phyloP scores from a whole-genome alignment of 1,140 invertebrate species.

The Meloidogyne floridensis region DNA sequence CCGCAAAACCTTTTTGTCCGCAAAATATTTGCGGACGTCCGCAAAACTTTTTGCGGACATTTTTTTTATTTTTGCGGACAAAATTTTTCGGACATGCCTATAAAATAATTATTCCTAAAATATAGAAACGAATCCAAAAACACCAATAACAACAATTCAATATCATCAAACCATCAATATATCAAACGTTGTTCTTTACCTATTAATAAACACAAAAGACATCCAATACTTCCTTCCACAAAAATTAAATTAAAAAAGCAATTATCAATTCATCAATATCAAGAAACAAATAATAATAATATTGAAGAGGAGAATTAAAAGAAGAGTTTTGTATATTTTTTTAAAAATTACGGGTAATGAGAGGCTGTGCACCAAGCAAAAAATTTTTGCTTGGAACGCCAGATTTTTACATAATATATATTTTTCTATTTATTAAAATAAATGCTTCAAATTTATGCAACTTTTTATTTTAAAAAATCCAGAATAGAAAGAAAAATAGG shows the following conservation, averaged over 20 bases:
- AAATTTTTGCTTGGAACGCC: too few relatives aligned
- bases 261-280: conserved; percentile 1
- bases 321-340: not conserved
- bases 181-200: not conserved
- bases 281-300: not conserved
- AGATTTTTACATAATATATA: too few relatives aligned
- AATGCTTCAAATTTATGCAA: too few relatives aligned
- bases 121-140: not conserved
- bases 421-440: too few relatives aligned
- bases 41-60: too few relatives aligned
- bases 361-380: too few relatives aligned
- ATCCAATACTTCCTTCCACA: not conserved
- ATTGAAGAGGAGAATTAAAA: not conserved
- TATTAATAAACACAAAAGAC: not conserved
- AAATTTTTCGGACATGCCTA: too few relatives aligned
- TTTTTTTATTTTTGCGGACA: too few relatives aligned
- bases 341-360: not conserved
- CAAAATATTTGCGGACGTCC: too few relatives aligned
- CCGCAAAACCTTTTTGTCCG: too few relatives aligned
- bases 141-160: not conserved
- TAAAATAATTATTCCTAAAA: not conserved
- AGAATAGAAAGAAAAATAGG: too few relatives aligned
- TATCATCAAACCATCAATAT: not conserved
- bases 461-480: too few relatives aligned
- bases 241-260: conserved; percentile 7